Base-by-base conservation (phyloP, 1,140 invertebrate species). In the Notospermus geniculatus region DNA sequence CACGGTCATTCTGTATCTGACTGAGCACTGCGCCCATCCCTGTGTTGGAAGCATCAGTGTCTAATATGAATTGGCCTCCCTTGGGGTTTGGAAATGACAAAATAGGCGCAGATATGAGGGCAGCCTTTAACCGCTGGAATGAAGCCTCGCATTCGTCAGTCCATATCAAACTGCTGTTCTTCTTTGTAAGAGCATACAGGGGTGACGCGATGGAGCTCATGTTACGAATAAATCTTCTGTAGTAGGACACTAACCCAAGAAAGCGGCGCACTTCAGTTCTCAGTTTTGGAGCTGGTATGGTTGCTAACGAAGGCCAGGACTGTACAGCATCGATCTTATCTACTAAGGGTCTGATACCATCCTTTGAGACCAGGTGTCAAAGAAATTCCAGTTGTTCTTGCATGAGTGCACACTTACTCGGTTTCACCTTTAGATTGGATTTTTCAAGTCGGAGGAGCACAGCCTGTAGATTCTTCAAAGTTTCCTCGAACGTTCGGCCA, bases 151-250 rank as follows among this genome's bases (percentile, higher is more conserved):
- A 43, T 29, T 54, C 25, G 4, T 64, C 43, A 23, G 52, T 62
- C 69, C 71, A 73, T 1, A 39, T 15, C 45, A 65, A 74, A 1
- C 25, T 9, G 1, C 1, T 9, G 17, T 57, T 46, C 45, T 64
- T 62, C 39, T 62, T 50, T 9, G 68, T 71, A 7, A 74, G 41
- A 11, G 53, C n/a, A 60, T 65, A 56, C 4, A 68, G 43, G 1
- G 64, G 64, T 23, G 23, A 41, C 1, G 66, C 65, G 27, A 68
- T 62, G 4, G 55, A 43, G 41, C 60, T 55, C 54, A 68, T 65
- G 7, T 57, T 55, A 36, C 39, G 43, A 4, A 60, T 54, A n/a
- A n/a, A n/a, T 71, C 30, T 83, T 83, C 60, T 87, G 88, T 57
- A 86, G 86, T 2, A 72, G 65, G 19, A 75, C 28, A 32, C 69